Evolutionary conservation across 64 coral and sea anemone species (phyloP).

Genomic region (Catalaphyllia jardinei): DNA sequence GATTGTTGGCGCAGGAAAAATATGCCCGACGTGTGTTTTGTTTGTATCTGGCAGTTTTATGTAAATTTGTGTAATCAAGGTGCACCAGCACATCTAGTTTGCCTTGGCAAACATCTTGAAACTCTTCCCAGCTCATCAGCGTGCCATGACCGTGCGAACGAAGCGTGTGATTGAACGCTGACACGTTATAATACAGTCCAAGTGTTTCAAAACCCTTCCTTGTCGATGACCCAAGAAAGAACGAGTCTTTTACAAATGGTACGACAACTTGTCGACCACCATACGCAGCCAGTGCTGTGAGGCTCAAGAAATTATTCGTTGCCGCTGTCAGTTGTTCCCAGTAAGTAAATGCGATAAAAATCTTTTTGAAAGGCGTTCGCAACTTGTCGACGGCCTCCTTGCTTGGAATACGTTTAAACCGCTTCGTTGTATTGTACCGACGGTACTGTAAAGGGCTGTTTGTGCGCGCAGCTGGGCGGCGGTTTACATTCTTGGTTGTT

Average conservation of each 20-base stretch:
- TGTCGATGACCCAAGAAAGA: conserved; percentile 52
- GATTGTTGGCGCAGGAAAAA: not conserved
- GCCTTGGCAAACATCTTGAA: conserved; percentile 66
- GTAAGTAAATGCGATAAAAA: conserved; percentile 79
- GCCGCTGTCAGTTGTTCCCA: conserved; percentile 91
- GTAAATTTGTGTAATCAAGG: conserved; percentile 57
- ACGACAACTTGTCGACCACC: conserved; percentile 69
- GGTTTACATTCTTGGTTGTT: too few species aligned
- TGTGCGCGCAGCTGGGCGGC: too few species aligned
- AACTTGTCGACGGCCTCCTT: too few species aligned
- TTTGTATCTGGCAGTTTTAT: conserved; percentile 17
- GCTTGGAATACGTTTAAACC: too few species aligned
- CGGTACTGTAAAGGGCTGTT: too few species aligned
- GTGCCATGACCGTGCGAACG: conserved; percentile 66
- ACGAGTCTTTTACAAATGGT: conserved; percentile 93
- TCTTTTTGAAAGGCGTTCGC: too few species aligned
- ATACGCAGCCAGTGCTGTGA: conserved; percentile 72
- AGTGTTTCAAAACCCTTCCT: conserved; percentile 43
- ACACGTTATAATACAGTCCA: conserved; percentile 66
- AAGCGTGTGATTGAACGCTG: conserved; percentile 61
- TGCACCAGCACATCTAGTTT: conserved; percentile 79
- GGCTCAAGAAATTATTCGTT: conserved; percentile 72
- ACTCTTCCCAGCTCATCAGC: conserved; percentile 57
- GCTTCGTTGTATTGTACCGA: too few species aligned
- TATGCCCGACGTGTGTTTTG: conserved; percentile 42